Evolutionary conservation across 1,140 invertebrate genomes (phyloP), one percentile per base, ranked within the genome.

Genomic region (Oppia nitens): DNA sequence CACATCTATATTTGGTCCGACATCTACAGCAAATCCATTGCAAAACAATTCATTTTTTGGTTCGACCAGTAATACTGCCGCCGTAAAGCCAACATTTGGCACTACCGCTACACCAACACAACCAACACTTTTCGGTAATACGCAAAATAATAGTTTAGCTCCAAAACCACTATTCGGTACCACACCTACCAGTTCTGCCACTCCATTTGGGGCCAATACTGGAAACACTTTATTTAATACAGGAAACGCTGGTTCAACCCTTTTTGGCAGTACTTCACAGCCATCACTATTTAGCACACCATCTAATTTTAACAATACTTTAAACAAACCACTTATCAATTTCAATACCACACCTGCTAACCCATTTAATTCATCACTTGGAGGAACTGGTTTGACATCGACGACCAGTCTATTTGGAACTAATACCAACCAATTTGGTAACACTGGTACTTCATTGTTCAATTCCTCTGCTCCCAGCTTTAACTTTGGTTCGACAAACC

Each of bases 251-350:
- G 63, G 63, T 11, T 55, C 61, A 53, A 56, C 60, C 26, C 53
- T 68, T 32, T 70, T 67, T 63, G 66, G 65, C 24, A 72, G 71
- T 17, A 26, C 29, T 24, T 59, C 62, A n/a, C 59, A 55, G 24
- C 53, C 53, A 45, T 55, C 53, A 45, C 17, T 54, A n/a, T 73
- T 74, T 64, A 70, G 71, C 66, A 63, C 64, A 47, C 57, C 61
- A 6, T 23, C 58, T 29, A 52, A 40, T 4, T 20, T 25, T 6
- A 27, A 32, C n/a, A 56, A 56, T 25, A 45, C 54, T 23, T 45
- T 47, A 47, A 3, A 32, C 20, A 56, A 47, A 24, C 26, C 54
- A 0, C 26, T 47, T 47, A 47, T 56, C 4, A 56, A 47, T 20
- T 40, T 26, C 20, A 48, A 23, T 56, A 48, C 17, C 47, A 14